Conservation (phyloP, 2,888 invertebrate genomes). For the Epiperipatus broadwayi region DNA sequence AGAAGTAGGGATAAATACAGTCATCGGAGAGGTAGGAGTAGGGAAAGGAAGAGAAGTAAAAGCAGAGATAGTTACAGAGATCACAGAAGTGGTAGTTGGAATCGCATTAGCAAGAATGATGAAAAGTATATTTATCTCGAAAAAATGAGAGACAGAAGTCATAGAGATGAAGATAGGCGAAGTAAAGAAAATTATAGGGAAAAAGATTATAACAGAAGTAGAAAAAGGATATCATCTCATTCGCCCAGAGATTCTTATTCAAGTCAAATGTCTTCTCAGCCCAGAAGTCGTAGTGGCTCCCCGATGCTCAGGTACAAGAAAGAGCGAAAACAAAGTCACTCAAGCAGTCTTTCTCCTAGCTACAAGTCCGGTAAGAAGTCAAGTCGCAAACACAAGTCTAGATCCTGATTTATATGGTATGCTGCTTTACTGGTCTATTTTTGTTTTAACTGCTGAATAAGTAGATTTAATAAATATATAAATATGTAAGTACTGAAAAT, state of each 20-base stretch:
- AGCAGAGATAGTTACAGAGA: constrained; percentile 14
- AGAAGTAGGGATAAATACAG: not conserved
- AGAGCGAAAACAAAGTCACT: constrained; percentile 11
- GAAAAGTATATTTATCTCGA: too few species aligned
- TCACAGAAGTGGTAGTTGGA: constrained; percentile 13
- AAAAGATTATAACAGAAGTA: constrained; percentile 10
- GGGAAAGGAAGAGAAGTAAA: constrained; percentile 14
- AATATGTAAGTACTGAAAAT: too few species aligned
- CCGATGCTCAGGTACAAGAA: constrained; percentile 8
- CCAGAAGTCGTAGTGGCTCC: constrained; percentile 11
- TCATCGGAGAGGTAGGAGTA: too few species aligned
- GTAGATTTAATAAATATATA: too few species aligned
- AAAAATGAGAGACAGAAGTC: constrained; percentile 4
- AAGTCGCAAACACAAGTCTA: constrained; percentile 26
- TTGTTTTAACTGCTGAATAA: too few species aligned
- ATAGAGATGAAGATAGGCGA: constrained; percentile 12
- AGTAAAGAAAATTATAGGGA: constrained; percentile 13
- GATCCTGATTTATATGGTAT: constrained; percentile 25
- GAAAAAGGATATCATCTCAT: too few species aligned
- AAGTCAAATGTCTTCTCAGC: too few species aligned
- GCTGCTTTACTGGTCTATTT: not conserved
- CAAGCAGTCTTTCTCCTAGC: constrained; percentile 14
- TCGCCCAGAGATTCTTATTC: too few species aligned
- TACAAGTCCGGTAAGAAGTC: constrained; percentile 27
- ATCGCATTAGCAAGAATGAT: constrained; percentile 10